A percentile compares a stretch with the other conserved stretches of the same genome.
phyloP scores from a whole-genome alignment of 2,888 invertebrate genomes.

The Meta bourneti region DNA sequence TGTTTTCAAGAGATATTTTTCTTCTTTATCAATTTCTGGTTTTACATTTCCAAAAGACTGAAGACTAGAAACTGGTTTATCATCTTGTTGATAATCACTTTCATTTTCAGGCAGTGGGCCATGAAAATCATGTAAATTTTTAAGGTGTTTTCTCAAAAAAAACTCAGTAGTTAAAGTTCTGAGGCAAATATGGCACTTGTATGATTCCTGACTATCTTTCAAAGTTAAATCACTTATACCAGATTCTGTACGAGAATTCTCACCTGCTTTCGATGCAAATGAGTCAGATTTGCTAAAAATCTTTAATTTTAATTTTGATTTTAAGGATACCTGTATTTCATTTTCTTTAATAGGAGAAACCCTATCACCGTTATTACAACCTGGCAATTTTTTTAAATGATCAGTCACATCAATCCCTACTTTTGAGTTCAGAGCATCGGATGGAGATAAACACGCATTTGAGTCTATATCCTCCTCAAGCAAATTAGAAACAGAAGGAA shows the following conservation, averaged over 20 bases:
- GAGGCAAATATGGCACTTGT: constrained; percentile 26
- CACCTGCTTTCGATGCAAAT: background rate
- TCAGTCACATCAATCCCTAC: background rate
- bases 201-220: background rate
- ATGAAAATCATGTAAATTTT: constrained; percentile 1
- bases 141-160: constrained; percentile 33
- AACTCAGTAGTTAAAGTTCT: background rate
- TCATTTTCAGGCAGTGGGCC: background rate
- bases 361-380: background rate
- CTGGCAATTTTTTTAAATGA: background rate
- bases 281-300: background rate
- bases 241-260: background rate
- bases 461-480: constrained; percentile 50
- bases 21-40: background rate
- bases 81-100: background rate
- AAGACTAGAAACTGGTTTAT: background rate
- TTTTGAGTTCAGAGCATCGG: constrained; percentile 39
- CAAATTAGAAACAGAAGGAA: background rate
- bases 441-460: constrained; percentile 47
- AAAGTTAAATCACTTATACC: background rate
- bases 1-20: too few species aligned
- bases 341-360: too few species aligned
- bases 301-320: constrained; percentile 15
- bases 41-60: background rate
- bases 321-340: background rate